Evolutionary conservation across 2,888 invertebrate species (phyloP).

Genomic region (Agonopterix subpropinquella): DNA sequence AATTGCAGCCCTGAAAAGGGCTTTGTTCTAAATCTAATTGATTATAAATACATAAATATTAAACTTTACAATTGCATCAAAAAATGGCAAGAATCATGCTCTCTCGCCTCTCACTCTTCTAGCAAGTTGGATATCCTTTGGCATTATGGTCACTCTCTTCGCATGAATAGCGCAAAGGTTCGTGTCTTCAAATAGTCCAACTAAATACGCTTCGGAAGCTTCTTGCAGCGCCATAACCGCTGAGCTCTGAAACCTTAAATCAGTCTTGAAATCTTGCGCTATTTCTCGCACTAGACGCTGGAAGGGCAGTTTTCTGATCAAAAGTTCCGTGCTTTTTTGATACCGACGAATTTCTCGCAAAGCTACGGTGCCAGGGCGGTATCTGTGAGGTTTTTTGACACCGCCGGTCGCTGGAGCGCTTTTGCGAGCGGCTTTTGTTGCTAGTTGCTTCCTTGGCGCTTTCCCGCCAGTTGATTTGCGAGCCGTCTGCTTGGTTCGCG

Average conservation of each 20-base stretch:
- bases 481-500: constrained; percentile 85
- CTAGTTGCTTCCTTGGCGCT: constrained; percentile 82
- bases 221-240: constrained; percentile 82
- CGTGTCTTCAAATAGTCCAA: constrained; percentile 84
- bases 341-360: constrained; percentile 82
- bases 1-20: constrained; percentile 60
- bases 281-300: constrained; percentile 83
- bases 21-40: constrained; percentile 46
- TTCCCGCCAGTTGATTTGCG: constrained; percentile 85
- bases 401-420: constrained; percentile 84
- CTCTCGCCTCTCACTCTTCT: constrained; percentile 53
- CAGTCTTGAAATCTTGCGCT: constrained; percentile 84
- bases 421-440: constrained; percentile 83
- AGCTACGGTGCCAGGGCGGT: constrained; percentile 81
- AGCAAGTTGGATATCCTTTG: constrained; percentile 56
- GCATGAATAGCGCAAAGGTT: constrained; percentile 87
- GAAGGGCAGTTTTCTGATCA: constrained; percentile 83
- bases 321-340: constrained; percentile 83
- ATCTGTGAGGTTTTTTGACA: constrained; percentile 84
- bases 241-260: constrained; percentile 81
- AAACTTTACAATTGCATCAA: background rate
- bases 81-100: constrained; percentile 21
- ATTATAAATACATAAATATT: background rate
- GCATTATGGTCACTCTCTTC: constrained; percentile 60
- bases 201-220: constrained; percentile 77